Evolutionary conservation across 1,140 invertebrate genomes (phyloP).

Genomic region (Drosophila neocordata): DNA sequence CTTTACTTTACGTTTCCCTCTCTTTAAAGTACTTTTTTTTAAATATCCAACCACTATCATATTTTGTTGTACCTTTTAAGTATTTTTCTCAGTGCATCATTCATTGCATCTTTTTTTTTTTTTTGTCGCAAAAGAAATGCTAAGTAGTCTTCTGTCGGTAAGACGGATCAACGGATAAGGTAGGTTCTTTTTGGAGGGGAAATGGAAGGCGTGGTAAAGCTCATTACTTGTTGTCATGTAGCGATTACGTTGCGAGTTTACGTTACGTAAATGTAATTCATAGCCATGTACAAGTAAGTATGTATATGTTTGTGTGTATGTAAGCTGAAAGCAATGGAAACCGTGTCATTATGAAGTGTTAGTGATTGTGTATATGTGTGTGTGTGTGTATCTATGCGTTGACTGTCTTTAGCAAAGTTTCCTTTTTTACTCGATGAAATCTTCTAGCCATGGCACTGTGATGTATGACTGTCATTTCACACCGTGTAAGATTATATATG

Average conservation of each 20-base stretch:
- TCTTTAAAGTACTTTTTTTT: no score
- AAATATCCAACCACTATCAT: no score
- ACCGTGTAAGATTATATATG: slow-evolving; percentile 41
- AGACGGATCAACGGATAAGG: slow-evolving; percentile 30
- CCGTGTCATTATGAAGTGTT: slow-evolving; percentile 67
- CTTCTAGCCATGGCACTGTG: slow-evolving; percentile 23
- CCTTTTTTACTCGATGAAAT: slow-evolving; percentile 1
- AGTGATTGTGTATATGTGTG: slow-evolving; percentile 37
- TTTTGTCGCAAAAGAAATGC: slow-evolving; percentile 41
- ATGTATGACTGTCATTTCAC: slow-evolving; percentile 61
- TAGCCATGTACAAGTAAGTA: slow-evolving; percentile 23
- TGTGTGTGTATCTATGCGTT: slow-evolving; percentile 16
- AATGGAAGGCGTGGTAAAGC: slow-evolving; percentile 31
- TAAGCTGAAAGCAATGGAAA: neutral
- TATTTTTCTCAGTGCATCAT: neutral
- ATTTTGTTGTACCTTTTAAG: no score
- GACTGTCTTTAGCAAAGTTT: slow-evolving; percentile 15
- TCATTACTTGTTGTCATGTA: slow-evolving; percentile 72
- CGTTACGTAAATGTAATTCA: slow-evolving; percentile 69
- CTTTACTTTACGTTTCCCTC: no score
- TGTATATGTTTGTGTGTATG: slow-evolving; percentile 5
- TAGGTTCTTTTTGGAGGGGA: neutral
- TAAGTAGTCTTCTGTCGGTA: slow-evolving; percentile 46
- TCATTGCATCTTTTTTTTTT: neutral
- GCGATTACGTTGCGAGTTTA: slow-evolving; percentile 64